Conservation (phyloP, 2,888 invertebrate genomes). For the Neoaliturus tenellus region DNA sequence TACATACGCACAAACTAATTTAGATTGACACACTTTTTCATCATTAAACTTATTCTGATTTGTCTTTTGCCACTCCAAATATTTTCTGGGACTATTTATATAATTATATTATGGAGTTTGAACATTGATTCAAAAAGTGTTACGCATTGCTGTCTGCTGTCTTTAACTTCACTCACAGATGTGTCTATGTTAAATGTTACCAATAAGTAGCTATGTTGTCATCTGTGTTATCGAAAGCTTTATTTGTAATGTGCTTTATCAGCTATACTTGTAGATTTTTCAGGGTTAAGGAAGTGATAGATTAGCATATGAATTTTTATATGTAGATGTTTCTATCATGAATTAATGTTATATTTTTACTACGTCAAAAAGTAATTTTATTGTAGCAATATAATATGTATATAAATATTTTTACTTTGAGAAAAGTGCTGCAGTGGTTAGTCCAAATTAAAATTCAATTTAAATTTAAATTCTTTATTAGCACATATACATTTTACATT, state of each 20-base stretch:
- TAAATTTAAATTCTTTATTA: too few relatives aligned
- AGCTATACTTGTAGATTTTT: neutral
- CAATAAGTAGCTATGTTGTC: neutral
- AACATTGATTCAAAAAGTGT: too few relatives aligned
- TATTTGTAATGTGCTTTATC: slow-evolving; percentile 26
- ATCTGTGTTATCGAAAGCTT: slow-evolving; percentile 16
- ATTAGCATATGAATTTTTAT: neutral
- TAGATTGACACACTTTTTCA: too few relatives aligned
- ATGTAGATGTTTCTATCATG: neutral
- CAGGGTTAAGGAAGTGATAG: neutral
- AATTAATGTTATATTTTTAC: neutral
- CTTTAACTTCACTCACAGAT: neutral
- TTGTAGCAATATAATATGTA: neutral
- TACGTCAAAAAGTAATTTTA: neutral
- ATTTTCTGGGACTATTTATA: too few relatives aligned
- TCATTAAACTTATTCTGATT: too few relatives aligned
- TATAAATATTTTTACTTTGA: too few relatives aligned
- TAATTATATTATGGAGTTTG: too few relatives aligned
- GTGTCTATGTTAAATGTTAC: neutral
- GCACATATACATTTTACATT: too few relatives aligned
- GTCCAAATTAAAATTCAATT: too few relatives aligned
- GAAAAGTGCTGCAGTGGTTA: too few relatives aligned
- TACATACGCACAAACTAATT: too few relatives aligned
- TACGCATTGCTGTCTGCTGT: neutral
- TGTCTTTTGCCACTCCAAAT: too few relatives aligned